Base-by-base conservation (phyloP, 2,888 invertebrate genomes). In the Caenorhabditis uteleia region DNA sequence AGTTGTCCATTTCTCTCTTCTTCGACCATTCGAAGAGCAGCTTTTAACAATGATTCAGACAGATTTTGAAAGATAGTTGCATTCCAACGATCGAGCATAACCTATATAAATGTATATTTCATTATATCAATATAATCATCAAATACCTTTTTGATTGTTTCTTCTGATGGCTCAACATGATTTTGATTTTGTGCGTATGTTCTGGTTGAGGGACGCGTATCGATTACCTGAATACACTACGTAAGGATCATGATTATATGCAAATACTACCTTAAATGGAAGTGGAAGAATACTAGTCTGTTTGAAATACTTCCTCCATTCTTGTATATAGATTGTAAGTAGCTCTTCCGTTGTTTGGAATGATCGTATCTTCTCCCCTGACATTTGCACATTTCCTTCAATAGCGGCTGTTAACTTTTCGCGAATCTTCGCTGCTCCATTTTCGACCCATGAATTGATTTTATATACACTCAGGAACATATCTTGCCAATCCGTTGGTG, bases 61-160 rank as follows among this genome's bases (percentile, higher is more conserved):
- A 98, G 95, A 84, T 93, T 91, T 84, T 89, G 89, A 85, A 98
- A 98, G 82, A 98, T 97, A 84, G 91, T 92, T 84, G 91, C 90
- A 86, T 97, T 95, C 98, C 98, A 98, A 60, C 92, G 93, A 85
- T 95, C 95, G 68, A 98, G 87, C 98, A 98, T 98, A 64, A 55
- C 50, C 1, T 38, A 18, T 21, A 43, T 40, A 16, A 56, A 56
- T 14, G 54, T 10, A 5, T 50, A n/a, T n/a, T n/a, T n/a, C n/a
- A n/a, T n/a, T n/a, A n/a, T n/a, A n/a, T n/a, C n/a, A n/a, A n/a
- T n/a, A n/a, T n/a, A n/a, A n/a, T n/a, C n/a, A n/a, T n/a, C n/a
- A n/a, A n/a, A n/a, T n/a, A n/a, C n/a, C n/a, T n/a, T n/a, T n/a
- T n/a, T n/a, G n/a, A n/a, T n/a, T n/a, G n/a, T n/a, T n/a, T n/a